These are phyloP conservation scores for Lipotes vexillifer DNA, from an alignment of 2,113 vertebrate species.

Conservation along the genomic window DNA sequence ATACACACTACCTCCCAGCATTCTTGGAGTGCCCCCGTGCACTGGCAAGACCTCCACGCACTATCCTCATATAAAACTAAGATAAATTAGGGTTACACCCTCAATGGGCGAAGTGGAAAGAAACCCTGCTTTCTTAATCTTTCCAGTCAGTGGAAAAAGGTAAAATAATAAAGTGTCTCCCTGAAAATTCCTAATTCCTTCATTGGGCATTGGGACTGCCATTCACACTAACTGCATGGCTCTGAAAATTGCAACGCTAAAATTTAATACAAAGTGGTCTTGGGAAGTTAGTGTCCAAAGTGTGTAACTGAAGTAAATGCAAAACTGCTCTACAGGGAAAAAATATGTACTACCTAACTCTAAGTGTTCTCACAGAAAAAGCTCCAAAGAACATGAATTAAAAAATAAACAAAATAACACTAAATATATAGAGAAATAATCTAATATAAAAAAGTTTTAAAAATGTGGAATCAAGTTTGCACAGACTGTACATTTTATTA, in stretches of 20 bases:
- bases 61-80: background rate
- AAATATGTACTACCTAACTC: background rate
- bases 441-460: background rate
- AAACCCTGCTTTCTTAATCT: background rate
- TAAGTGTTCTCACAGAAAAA: background rate
- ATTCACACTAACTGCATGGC: background rate
- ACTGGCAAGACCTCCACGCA: background rate
- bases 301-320: background rate
- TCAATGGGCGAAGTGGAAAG: background rate
- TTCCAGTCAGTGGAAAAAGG: background rate
- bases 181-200: background rate
- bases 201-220: rapidly evolving
- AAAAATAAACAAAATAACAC: background rate
- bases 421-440: background rate
- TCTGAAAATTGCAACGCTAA: background rate
- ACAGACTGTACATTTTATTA: background rate
- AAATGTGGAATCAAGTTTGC: background rate
- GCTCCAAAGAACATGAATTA: background rate
- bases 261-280: background rate
- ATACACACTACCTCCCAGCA: background rate
- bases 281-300: background rate
- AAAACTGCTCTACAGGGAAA: background rate
- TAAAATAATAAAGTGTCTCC: background rate
- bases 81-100: background rate
- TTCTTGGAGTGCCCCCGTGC: background rate